Evolutionary conservation across 2,113 vertebrate genomes (phyloP).

Genomic region (Colossoma macropomum): DNA sequence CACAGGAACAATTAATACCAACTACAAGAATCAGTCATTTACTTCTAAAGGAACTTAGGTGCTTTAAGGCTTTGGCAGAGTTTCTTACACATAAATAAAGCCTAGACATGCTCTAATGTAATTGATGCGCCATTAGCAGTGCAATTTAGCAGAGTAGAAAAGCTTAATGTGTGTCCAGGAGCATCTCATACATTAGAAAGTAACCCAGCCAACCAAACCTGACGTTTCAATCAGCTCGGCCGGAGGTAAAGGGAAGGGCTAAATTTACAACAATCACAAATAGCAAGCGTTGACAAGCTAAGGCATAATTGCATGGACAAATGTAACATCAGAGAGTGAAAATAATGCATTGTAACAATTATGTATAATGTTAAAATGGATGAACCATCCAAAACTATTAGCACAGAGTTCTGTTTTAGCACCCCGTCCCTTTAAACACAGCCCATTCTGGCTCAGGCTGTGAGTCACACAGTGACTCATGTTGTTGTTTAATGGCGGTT

Average conservation of each 20-base stretch:
- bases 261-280: not conserved
- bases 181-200: not conserved
- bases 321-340: not conserved
- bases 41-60: not conserved
- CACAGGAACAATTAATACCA: not conserved
- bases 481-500: too few relatives aligned
- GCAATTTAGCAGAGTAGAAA: not conserved
- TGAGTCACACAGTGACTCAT: too few relatives aligned
- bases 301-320: too few relatives aligned
- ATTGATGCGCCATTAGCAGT: not conserved
- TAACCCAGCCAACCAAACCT: not conserved
- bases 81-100: not conserved
- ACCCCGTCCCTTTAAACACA: too few relatives aligned
- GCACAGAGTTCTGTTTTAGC: too few relatives aligned
- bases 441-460: too few relatives aligned
- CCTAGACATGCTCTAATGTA: not conserved
- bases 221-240: too few relatives aligned
- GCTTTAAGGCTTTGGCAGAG: not conserved
- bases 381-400: not conserved
- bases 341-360: not conserved
- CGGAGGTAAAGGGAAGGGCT: not conserved
- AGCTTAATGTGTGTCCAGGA: not conserved
- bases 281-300: too few relatives aligned
- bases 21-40: not conserved
- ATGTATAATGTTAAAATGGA: too few relatives aligned